These are phyloP conservation scores for Pocota personata DNA, from an alignment of 2,888 invertebrate species.

Conservation along the genomic window DNA sequence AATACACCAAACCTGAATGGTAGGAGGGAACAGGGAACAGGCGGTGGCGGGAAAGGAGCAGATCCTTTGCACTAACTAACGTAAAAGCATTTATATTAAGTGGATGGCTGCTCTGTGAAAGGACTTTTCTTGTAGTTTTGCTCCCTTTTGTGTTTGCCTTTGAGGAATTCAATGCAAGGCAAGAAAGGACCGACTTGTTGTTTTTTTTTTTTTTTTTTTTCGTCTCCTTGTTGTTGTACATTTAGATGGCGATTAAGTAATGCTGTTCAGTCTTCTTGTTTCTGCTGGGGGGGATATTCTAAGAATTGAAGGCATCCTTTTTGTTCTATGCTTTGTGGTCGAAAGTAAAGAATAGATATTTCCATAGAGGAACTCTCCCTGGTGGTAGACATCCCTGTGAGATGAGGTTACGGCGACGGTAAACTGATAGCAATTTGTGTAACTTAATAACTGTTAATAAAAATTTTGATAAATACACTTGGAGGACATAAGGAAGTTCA, in stretches of 20 bases:
- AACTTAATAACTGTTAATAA: constrained; percentile 70
- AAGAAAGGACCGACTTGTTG: constrained; percentile 25
- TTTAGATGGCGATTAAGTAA: constrained; percentile 68
- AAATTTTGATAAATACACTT: constrained; percentile 60
- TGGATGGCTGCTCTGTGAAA: constrained; percentile 66
- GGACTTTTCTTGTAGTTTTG: constrained; percentile 66
- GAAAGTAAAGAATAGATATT: constrained; percentile 37
- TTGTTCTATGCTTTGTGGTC: constrained; percentile 44
- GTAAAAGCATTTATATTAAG: constrained; percentile 72
- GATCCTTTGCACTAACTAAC: constrained; percentile 58
- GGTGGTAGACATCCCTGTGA: background rate
- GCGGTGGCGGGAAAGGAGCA: background rate
- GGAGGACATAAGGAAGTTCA: constrained; percentile 15
- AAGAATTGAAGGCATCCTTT: constrained; percentile 29
- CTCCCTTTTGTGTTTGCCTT: constrained; percentile 48
- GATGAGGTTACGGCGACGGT: constrained; percentile 53
- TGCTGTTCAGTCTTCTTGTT: constrained; percentile 34
- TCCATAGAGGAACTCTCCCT: constrained; percentile 5
- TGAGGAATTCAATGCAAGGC: constrained; percentile 58
- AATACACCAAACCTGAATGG: constrained; percentile 25
- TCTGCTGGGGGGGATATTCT: background rate
- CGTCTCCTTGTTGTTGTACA: constrained; percentile 53
- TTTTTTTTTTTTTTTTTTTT: background rate
- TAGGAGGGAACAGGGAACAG: background rate
- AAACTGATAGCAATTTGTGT: constrained; percentile 61